Percentiles rank a stretch among this genome's conserved stretches.
Conservation (phyloP, 2,113 vertebrate genomes). For the Centropus bengalensis region DNA sequence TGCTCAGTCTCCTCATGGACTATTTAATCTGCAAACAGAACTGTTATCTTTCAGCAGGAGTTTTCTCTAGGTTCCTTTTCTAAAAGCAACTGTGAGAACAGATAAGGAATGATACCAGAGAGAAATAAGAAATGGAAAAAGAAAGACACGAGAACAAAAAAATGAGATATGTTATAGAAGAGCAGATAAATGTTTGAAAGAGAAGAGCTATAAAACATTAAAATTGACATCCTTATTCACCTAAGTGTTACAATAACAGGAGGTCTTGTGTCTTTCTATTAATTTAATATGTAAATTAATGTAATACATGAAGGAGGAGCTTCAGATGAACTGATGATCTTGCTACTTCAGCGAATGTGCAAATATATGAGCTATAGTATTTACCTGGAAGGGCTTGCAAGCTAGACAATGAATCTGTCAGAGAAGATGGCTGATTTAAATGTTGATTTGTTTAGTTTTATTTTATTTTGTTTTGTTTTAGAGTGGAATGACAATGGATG, state of each 20-base stretch:
- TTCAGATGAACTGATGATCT: background rate
- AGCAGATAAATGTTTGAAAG: conserved; percentile 12
- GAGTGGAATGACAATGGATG: background rate
- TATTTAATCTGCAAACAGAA: conserved; percentile 45
- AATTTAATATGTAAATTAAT: background rate
- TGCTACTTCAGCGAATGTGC: background rate
- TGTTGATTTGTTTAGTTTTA: background rate
- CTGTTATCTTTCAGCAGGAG: conserved; percentile 28
- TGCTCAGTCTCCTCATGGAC: conserved; percentile 18
- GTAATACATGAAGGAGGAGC: background rate
- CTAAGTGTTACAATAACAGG: background rate
- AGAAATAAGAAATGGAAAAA: conserved; percentile 39
- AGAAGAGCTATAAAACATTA: background rate
- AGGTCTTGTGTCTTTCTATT: background rate
- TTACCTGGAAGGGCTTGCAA: background rate
- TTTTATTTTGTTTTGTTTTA: background rate
- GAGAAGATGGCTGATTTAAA: background rate
- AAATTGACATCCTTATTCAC: background rate
- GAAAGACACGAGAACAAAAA: background rate
- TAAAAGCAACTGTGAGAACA: conserved; percentile 29
- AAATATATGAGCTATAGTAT: background rate
- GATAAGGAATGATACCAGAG: conserved; percentile 20
- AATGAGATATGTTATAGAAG: background rate
- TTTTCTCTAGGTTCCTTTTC: conserved; percentile 25
- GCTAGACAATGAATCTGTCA: background rate